Evolutionary conservation across 2,797 vertebrate genomes (phyloP), one percentile per base, ranked within the genome.

Genomic region (Gambelia wislizenii): DNA sequence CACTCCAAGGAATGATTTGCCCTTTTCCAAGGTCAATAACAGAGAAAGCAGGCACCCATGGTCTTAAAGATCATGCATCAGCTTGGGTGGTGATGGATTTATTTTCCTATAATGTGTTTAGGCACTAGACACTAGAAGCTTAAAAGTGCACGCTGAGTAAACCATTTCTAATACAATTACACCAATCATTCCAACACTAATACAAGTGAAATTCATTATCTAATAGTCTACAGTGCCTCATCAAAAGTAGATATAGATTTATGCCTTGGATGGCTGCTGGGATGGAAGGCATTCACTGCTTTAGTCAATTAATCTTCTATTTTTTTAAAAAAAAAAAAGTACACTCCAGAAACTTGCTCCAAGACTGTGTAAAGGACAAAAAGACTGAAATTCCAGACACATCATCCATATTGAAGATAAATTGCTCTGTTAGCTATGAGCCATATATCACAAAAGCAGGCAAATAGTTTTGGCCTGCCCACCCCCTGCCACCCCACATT

Each of bases 381-480:
- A 30, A 87, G 54, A 84, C 59, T 44, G 36, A 91, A 84, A 84
- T 33, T 13, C 1, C 39, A 88, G 54, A 80, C 81, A 77, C 18
- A 9, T 1, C 2, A 82, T 30, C 33, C 6, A 77, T 39, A 54
- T n/a, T 0, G 0, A 70, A 3, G 59, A 84, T 83, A 87, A 30
- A 72, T 14, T 80, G 56, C 72, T 42, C 44, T 16, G 2, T 18
- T 64, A 81, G 49, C 30, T 22, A 56, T 18, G 52, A 82, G 54
- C 4, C 59, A 85, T 0, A 33, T 72, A 2, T 78, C 89, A 89
- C 78, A 82, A 89, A 83, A 69, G 8, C 82, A 85, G 70, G 2
- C 84, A 90, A 83, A 36, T 88, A 56, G 54, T 83, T 91, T 77
- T 74, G 79, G 22, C 39, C 22, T 56, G 89, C 88, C 27, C 49